Base-by-base conservation (phyloP, 2,797 vertebrate genomes). In the Gorsachius magnificus region DNA sequence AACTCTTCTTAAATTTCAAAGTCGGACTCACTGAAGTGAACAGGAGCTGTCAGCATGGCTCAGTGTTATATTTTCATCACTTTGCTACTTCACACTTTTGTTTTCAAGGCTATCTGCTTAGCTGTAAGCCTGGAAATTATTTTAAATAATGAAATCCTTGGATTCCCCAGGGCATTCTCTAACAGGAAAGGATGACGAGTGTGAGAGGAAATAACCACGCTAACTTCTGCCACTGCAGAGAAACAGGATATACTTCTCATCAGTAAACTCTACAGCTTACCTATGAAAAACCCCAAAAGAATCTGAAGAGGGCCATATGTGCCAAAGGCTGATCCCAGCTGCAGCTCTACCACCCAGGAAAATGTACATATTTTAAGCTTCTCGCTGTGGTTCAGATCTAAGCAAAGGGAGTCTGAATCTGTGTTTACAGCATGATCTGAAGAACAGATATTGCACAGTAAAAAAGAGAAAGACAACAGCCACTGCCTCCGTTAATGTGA, bases 71-170 rank as follows among this genome's bases (percentile, higher is more conserved):
- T 83, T 92, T 89, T 88, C 76, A 74, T 82, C 51, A 66, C 56
- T 94, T 82, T 56, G 16, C 14, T 78, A 15, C 50, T 69, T 92
- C 38, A 29, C 46, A 50, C 38, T 86, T 94, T 60, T 41, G 25
- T 93, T 95, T 94, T 86, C 79, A 93, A 93, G 69, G 65, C 86
- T 86, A 88, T 91, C 76, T 79, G 46, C 56, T 29, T 82, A 76
- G 76, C 22, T 48, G 19, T 51, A 63, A 88, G 76, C 22, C 58
- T 87, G 35, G 33, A 93, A 91, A 86, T 89, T 6, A 50, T 81
- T 89, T 91, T 71, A 71, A 89, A 86, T 61, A 65, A 56, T 66
- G 13, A 88, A 95, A 86, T 65, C 56, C 43, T 45, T 75, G 43
- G 50, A 51, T 33, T 86, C 46, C 69, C 43, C 18, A 53, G 54